Evolutionary conservation across 2,888 invertebrate species (phyloP), one percentile per base, ranked within the genome.

Genomic region (Augiades crinisus): DNA sequence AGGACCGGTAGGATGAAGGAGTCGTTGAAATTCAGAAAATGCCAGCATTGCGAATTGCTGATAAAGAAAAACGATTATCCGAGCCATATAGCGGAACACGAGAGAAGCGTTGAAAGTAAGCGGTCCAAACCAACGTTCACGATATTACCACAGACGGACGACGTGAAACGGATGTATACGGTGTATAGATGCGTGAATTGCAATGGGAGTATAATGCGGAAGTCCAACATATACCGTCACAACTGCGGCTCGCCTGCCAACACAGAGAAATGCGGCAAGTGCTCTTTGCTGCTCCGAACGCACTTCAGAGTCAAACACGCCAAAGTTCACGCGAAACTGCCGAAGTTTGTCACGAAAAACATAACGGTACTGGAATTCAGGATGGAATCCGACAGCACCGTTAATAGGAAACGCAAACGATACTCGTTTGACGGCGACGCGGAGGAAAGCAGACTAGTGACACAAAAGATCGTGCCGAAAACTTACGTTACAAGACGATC

Each of bases 21-120:
- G 1, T 56, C 54, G 3, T 51, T 64, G 14, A 60, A 59, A 12
- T 67, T 65, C 22, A 56, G 54, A 5, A 53, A 55, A 5, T 67
- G 67, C 16, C 57, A 58, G 8, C 46, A 53, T 3, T 67, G 67
- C 31, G 55, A 54, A 0, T 51, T 54, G 14, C 31, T 64, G 2
- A 55, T 59, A 7, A 57, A 61, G 6, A 61, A 54, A 22, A 22
- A 22, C 0, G 49, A 33, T n/a, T 62, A 57, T 22, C 37, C 53
- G 7, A 37, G 14, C 0, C 63, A 64, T 10, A 21, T 57, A 0
- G 10, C n/a, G 0, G 19, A 51, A 12, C 59, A 12, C 10, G 6
- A n/a, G 2, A 24, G 4, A 14, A 16, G n/a, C 12, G 40, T 1
- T n/a, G 7, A 24, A 10, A 1, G 5, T 27, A 8, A 3, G 27